Conservation (phyloP, 2,797 vertebrate genomes). For the Enteromius anoplus region DNA sequence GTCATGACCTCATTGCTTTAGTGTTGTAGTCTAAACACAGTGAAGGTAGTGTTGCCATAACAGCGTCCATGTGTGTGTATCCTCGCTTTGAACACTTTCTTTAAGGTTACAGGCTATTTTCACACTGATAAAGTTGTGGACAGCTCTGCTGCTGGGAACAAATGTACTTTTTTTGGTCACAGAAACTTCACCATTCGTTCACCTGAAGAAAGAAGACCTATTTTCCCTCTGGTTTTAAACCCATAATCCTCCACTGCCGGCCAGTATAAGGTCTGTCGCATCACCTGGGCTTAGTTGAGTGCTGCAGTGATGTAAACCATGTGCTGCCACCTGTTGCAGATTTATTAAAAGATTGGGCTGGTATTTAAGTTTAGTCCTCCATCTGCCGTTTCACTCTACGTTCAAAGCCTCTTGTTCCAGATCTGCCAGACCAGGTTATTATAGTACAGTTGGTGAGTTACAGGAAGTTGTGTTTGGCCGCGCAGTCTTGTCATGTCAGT, state of each 20-base stretch:
- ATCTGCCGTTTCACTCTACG: constrained; percentile 42
- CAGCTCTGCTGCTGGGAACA: background rate
- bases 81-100: constrained; percentile 14
- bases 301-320: constrained; percentile 43
- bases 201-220: background rate
- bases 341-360: constrained; percentile 49
- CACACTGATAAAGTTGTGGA: constrained; percentile 22
- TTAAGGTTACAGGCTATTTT: constrained; percentile 17
- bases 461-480: background rate
- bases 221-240: constrained; percentile 19
- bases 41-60: constrained; percentile 77
- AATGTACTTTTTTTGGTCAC: background rate
- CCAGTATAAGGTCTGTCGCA: constrained; percentile 7
- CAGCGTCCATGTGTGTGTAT: constrained; percentile 61
- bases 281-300: constrained; percentile 21
- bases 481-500: background rate
- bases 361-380: constrained; percentile 48
- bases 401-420: constrained; percentile 42
- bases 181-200: background rate
- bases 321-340: constrained; percentile 49
- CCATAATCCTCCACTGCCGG: constrained; percentile 36
- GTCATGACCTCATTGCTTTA: constrained; percentile 73
- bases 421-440: constrained; percentile 39
- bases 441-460: constrained; percentile 7
- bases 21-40: constrained; percentile 71